A percentile compares a stretch with the other conserved stretches of the same genome.
phyloP scores from a whole-genome alignment of 2,113 vertebrate genomes.

The Tupaia tana region DNA sequence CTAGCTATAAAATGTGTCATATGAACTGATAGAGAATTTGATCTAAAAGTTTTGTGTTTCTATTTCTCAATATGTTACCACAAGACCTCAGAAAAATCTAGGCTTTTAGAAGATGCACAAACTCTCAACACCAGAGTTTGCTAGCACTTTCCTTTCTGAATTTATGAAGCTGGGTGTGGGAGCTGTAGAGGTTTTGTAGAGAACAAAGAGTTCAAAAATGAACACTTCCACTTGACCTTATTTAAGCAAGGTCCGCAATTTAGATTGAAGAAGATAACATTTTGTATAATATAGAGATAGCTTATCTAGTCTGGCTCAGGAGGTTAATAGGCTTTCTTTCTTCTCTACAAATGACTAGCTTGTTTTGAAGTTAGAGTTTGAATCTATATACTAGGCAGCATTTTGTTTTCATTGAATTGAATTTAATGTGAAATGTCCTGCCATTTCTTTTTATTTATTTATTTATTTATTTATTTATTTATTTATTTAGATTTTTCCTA shows the following conservation, averaged over 20 bases:
- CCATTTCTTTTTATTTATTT: background rate
- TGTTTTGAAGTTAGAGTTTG: conserved; percentile 59
- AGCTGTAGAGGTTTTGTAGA: background rate
- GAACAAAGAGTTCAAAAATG: background rate
- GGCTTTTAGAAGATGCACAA: background rate
- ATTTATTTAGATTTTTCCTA: too few species aligned
- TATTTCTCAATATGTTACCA: background rate
- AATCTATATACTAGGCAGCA: conserved; percentile 22
- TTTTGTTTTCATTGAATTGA: conserved; percentile 63
- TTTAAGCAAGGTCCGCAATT: background rate
- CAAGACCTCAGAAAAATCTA: background rate
- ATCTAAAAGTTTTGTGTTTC: background rate
- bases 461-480: too few species aligned
- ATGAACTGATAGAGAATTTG: background rate
- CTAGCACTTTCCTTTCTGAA: background rate
- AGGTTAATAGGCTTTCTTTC: conserved; percentile 22
- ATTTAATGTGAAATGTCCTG: conserved; percentile 51
- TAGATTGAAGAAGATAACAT: background rate
- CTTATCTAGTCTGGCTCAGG: conserved; percentile 27
- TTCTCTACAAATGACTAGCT: conserved; percentile 48
- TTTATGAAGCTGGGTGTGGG: background rate
- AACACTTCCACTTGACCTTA: background rate
- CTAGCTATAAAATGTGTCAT: background rate
- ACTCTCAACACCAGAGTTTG: background rate
- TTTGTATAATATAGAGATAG: background rate